Base-by-base conservation (phyloP, 2,113 vertebrate genomes). In the Craseonycteris thonglongyai region DNA sequence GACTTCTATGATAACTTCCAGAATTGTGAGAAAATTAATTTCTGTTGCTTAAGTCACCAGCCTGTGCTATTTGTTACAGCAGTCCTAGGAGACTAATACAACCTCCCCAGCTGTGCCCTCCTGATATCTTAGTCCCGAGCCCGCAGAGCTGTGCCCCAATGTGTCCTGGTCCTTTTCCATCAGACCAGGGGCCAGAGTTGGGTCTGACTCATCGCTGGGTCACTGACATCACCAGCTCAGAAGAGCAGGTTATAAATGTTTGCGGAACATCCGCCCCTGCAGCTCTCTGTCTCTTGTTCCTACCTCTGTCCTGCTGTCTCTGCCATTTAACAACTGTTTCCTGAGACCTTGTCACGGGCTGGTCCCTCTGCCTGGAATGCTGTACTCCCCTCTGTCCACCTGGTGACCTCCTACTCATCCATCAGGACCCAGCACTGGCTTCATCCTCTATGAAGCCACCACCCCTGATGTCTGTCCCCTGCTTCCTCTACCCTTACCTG, bases 111-210 rank as follows among this genome's bases (percentile, higher is more conserved):
- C 8, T 5, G 33, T 16, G n/a, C 24, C 69, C 3, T 19, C 14
- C 47, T 19, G 0, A 16, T 35, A 21, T 35, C 58, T 30, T 6
- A 42, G 51, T 24, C 56, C 38, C 0, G 0, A 65, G 56, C n/a
- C n/a, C 26, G 1, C 38, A 47, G 59, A 63, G 19, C 59, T 9
- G 22, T 65, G 47, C 8, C 15, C 24, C 0, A 28, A 68, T 86
- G 40, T 4, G 56, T 35, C 75, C 51, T 30, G 9, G 22, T 72
- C 63, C 40, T 75, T 82, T 24, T 42, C 72, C 78, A 30, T n/a
- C 7, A 72, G 59, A 61, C 1, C 19, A n/a, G 81, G 0, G 30
- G 3, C 26, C 56, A 38, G n/a, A 42, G 28, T 24, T 35, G 28
- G 47, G 21, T 71, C 58, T 30, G 54, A 66, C 69, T 86, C 75